Evolutionary conservation across 2,888 invertebrate species (phyloP), one percentile per base, ranked within the genome.

Genomic region (Glaucopsyche alexis): DNA sequence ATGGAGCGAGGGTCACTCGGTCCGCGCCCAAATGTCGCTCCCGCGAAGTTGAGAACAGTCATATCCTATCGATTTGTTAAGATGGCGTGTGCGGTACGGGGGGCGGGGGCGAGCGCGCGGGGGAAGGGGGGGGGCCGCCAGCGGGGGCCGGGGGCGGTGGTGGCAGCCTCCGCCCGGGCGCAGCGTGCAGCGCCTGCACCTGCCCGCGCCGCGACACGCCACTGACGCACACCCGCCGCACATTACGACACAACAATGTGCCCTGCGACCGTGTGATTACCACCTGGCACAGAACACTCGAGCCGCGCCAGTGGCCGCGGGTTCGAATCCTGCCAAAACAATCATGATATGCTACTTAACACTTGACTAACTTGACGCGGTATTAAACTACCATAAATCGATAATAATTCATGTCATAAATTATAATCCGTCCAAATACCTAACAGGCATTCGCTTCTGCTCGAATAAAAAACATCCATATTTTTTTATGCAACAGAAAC

Each of bases 51-150:
- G 91, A 91, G 93, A 92, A 92, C 91, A 93, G 92, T 93, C 93
- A 93, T 93, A 93, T 93, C 92, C 93, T 93, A 93, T 93, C 93
- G 93, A 93, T 93, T 93, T 93, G 93, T 93, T 93, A 93, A 93
- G 93, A 93, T 91, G 93, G 92, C 89, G 90, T 85, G 84, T 85
- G 87, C 85, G 87, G 86, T 85, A 80, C 83, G 84, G 79, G 83
- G 73, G 76, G 49, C 73, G 81, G 81, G 77, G 78, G 81, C 78
- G 82, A 76, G 81, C 78, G 80, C 81, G 83, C 80, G 82, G 80
- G 82, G 81, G 81, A 82, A 81, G 74, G 75, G 76, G 75, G 74
- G 67, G 72, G 19, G 60, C 67, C 29, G 29, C 29, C 29, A 4
- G 29, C 29, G 29, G 29, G 29, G 29, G 29, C 29, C 29, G 29